Evolutionary conservation across 2,888 invertebrate species (phyloP), one percentile per base, ranked within the genome.

Genomic region (Scaptomyza caliginosa): DNA sequence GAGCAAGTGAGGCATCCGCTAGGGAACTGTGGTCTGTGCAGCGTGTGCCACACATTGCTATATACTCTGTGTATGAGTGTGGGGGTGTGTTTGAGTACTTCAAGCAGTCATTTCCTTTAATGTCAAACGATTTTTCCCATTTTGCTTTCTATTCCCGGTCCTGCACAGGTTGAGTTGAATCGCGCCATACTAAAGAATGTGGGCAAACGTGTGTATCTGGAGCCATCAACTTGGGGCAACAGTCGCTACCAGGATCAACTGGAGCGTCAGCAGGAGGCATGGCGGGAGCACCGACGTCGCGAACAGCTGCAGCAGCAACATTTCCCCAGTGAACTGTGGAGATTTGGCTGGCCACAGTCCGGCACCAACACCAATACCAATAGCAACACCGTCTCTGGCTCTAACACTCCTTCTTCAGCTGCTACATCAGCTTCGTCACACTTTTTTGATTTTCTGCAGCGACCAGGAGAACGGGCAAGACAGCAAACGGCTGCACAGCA

Each of bases 141-240:
- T 63, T 43, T 62, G 32, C 59, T 70, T 57, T 64, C 50, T 71
- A 55, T 38, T 42, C 17, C 38, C 28, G 63, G 34, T 49, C 5
- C 11, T 11, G 24, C 49, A 54, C 74, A 94, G 92, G 93, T 94
- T 59, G 94, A 94, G 85, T 94, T 94, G 79, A 96, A 96, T 92
- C 92, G 96, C 59, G 93, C 94, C 73, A 93, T 96, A 88, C 92
- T 96, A 83, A 94, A 95, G 89, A 94, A 93, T 73, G 94, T 96
- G 74, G 96, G 96, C 80, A 96, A 96, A 91, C 94, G 96, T 90
- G 79, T 81, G 49, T 54, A 74, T 24, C 46, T 67, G 21, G 70
- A 66, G 10, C 51, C 56, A 10, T 16, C 36, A 38, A 19, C 70
- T 55, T 69, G 77, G 73, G 57, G 64, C 50, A 65, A 49, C 62